Percentiles rank a stretch among this genome's conserved stretches.
These are phyloP conservation scores for Panzeria rudis DNA, from an alignment of 2,888 invertebrate species.

Conservation along the genomic window DNA sequence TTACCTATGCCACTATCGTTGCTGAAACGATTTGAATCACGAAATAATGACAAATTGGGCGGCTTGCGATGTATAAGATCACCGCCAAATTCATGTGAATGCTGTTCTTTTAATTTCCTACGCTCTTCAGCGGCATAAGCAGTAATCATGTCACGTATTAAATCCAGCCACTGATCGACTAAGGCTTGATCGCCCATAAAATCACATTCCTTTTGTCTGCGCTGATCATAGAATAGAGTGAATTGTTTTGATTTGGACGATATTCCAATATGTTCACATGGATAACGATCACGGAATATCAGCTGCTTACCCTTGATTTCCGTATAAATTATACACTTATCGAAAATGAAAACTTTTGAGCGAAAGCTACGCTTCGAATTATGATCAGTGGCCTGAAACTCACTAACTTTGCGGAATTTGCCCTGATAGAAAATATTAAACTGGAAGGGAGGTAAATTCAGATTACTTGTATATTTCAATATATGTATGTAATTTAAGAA, in stretches of 20 bases:
- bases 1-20: conserved; percentile 83
- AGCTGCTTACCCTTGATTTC: conserved; percentile 82
- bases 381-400: conserved; percentile 81
- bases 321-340: conserved; percentile 83
- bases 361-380: conserved; percentile 80
- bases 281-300: conserved; percentile 83
- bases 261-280: conserved; percentile 82
- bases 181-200: conserved; percentile 79
- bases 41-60: conserved; percentile 80
- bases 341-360: conserved; percentile 82
- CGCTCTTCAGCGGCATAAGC: conserved; percentile 81
- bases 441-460: conserved; percentile 74
- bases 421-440: conserved; percentile 83
- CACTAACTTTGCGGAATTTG: conserved; percentile 82
- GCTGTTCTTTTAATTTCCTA: conserved; percentile 79
- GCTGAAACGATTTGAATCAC: conserved; percentile 83
- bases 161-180: conserved; percentile 80
- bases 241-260: conserved; percentile 79
- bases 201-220: conserved; percentile 83
- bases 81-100: conserved; percentile 77
- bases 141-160: conserved; percentile 81
- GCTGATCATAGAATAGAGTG: conserved; percentile 81
- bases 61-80: conserved; percentile 81
- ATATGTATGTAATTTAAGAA: not conserved
- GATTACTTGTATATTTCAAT: not conserved